Evolutionary conservation across 1,140 invertebrate genomes (phyloP).

Genomic region (Palaemon carinicauda): DNA sequence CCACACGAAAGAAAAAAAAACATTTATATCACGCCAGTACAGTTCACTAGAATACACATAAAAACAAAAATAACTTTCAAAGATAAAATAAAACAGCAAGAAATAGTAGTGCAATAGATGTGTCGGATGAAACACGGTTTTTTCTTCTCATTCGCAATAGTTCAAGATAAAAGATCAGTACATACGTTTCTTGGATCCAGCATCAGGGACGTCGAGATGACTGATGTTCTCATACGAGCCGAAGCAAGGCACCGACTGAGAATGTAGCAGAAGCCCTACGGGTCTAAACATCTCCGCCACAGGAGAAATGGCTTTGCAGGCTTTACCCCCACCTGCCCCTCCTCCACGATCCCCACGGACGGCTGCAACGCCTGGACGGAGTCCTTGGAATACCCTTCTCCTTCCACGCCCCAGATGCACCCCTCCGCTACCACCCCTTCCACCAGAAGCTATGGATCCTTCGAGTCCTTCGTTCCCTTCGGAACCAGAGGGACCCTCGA

Average conservation of each 20-base stretch:
- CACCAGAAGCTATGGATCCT: neutral
- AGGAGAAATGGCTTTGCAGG: slow-evolving; percentile 41
- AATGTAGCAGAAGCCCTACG: slow-evolving; percentile 48
- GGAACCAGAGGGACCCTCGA: neutral
- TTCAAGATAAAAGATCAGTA: neutral
- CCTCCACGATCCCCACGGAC: neutral
- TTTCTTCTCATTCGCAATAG: too few relatives aligned
- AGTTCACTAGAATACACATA: too few relatives aligned
- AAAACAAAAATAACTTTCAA: too few relatives aligned
- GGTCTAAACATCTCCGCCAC: slow-evolving; percentile 58
- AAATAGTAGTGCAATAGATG: too few relatives aligned
- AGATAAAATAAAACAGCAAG: too few relatives aligned
- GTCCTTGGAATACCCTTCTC: neutral
- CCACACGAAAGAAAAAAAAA: too few relatives aligned
- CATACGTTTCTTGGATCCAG: slow-evolving; percentile 42
- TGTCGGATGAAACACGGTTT: too few relatives aligned
- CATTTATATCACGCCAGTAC: too few relatives aligned
- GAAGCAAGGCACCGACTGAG: slow-evolving; percentile 59
- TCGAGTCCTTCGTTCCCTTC: neutral
- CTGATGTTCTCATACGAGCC: slow-evolving; percentile 65
- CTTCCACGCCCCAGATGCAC: neutral
- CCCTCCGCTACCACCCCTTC: neutral
- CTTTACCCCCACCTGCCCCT: slow-evolving; percentile 19
- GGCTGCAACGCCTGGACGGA: neutral
- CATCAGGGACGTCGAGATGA: slow-evolving; percentile 63